These are phyloP conservation scores for Dromius quadrimaculatus DNA, from an alignment of 2,888 invertebrate genomes.

Conservation along the genomic window DNA sequence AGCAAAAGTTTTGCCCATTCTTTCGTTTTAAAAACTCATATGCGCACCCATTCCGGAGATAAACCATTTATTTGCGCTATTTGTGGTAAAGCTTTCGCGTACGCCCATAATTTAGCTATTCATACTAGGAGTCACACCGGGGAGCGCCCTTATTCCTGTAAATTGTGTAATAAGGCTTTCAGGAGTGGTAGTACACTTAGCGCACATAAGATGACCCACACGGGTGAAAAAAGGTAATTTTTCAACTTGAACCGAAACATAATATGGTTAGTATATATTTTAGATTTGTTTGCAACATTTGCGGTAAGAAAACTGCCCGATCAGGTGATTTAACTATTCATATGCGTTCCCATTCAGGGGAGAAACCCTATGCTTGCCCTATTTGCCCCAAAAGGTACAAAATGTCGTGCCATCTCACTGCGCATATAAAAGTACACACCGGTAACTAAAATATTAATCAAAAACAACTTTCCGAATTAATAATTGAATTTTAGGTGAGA, in stretches of 20 bases:
- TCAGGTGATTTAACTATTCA: conserved; percentile 56
- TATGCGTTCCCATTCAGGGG: conserved; percentile 60
- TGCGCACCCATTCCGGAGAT: conserved; percentile 60
- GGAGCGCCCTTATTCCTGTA: conserved; percentile 65
- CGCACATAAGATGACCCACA: conserved; percentile 86
- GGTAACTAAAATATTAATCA: conserved; percentile 54
- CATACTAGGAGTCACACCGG: conserved; percentile 81
- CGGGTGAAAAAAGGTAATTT: conserved; percentile 24
- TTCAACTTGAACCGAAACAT: no score
- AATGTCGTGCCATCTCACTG: conserved; percentile 61
- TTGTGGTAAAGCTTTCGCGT: conserved; percentile 62
- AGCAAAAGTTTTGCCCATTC: conserved; percentile 60
- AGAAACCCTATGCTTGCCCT: conserved; percentile 57
- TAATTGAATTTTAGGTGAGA: conserved; percentile 57
- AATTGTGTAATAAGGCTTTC: conserved; percentile 96
- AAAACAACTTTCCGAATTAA: background rate
- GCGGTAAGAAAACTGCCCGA: conserved; percentile 60
- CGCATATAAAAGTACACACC: conserved; percentile 62
- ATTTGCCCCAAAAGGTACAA: conserved; percentile 59
- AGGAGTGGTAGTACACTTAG: conserved; percentile 97
- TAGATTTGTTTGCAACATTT: conserved; percentile 57
- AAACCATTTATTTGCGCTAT: conserved; percentile 60
- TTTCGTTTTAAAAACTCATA: conserved; percentile 55
- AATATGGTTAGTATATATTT: background rate
- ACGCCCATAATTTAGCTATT: conserved; percentile 61